Evolutionary conservation across 2,888 invertebrate species (phyloP).

Genomic region (Timema cristinae): DNA sequence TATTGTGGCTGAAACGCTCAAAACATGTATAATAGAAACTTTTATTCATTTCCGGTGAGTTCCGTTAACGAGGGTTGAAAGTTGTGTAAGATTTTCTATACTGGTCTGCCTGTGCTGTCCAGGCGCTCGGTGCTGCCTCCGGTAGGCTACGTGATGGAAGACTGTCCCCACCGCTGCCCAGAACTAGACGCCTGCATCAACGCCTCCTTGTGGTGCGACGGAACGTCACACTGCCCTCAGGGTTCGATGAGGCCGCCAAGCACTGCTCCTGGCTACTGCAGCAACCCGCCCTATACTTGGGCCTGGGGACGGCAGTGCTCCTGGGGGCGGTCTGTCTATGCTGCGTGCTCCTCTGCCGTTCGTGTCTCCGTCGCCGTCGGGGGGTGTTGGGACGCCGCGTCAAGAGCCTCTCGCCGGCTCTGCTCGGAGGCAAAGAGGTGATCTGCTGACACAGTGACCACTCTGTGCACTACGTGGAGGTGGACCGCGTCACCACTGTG

Average conservation of each 20-base stretch:
- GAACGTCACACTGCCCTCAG: conserved; percentile 70
- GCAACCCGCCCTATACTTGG: conserved; percentile 69
- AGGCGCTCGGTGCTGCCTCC: conserved; percentile 54
- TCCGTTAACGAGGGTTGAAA: too few relatives aligned
- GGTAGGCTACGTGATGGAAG: conserved; percentile 59
- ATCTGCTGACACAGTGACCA: conserved; percentile 95
- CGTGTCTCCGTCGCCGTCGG: conserved; percentile 36
- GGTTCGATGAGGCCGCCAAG: conserved; percentile 72
- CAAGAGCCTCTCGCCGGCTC: conserved; percentile 39
- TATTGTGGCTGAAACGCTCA: too few relatives aligned
- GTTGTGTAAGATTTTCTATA: too few relatives aligned
- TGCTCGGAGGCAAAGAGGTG: conserved; percentile 60
- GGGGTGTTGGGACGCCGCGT: conserved; percentile 48
- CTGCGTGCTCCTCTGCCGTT: conserved; percentile 35
- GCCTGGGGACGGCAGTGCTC: conserved; percentile 45
- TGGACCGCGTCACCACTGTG: conserved; percentile 86
- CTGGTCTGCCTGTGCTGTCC: conserved; percentile 28
- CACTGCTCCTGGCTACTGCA: conserved; percentile 75
- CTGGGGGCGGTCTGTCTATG: conserved; percentile 39
- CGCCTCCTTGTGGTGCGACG: conserved; percentile 76
- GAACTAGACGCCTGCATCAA: conserved; percentile 79
- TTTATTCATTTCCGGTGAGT: too few relatives aligned
- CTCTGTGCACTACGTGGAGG: conserved; percentile 89
- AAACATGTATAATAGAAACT: too few relatives aligned
- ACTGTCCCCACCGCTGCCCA: conserved; percentile 71